These are phyloP conservation scores for human DNA, from an alignment of 2,113 vertebrate species.

Conservation along the genomic window GRCh38 chr16:2699001-2699500, in stretches of 20 bases:
- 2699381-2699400: fast-evolving
- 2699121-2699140: not conserved
- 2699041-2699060: not conserved
- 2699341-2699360: not conserved
- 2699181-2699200: not conserved
- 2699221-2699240: too few relatives aligned
- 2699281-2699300: not conserved
- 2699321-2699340: not conserved
- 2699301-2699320: not conserved
- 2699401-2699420: not conserved
- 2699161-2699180: not conserved
- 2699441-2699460: not conserved
- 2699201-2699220: too few relatives aligned
- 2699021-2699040: not conserved
- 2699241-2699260: too few relatives aligned
- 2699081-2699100: not conserved
- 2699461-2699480: not conserved
- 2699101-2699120: not conserved
- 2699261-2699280: not conserved
- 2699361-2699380: not conserved
- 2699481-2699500: too few relatives aligned
- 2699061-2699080: not conserved
- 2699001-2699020: not conserved
- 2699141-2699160: not conserved
- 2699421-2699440: not conserved